Percentiles rank a stretch among this genome's conserved stretches.
Conservation (phyloP, 2,888 invertebrate genomes). For the Coremacera marginata region DNA sequence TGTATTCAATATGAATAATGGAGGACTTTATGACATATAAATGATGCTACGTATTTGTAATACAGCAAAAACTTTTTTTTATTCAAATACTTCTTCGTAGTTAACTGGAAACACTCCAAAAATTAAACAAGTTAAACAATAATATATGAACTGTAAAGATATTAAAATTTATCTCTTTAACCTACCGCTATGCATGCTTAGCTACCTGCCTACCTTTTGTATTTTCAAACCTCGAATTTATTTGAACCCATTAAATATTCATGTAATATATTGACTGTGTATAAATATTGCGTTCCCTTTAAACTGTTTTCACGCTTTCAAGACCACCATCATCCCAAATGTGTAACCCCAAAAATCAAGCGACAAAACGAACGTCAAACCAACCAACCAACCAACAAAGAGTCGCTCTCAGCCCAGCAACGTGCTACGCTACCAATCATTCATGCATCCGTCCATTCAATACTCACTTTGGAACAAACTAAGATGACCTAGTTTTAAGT, state of each 20-base stretch:
- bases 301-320: constrained; percentile 30
- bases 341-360: constrained; percentile 3
- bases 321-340: constrained; percentile 11
- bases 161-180: too few relatives aligned
- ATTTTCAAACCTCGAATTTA: background rate
- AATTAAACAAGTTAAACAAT: too few relatives aligned
- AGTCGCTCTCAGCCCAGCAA: background rate
- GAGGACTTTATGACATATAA: too few relatives aligned
- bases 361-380: background rate
- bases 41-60: too few relatives aligned
- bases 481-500: constrained; percentile 25
- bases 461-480: constrained; percentile 10
- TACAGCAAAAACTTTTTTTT: too few relatives aligned
- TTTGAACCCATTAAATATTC: background rate
- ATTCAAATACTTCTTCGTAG: too few relatives aligned
- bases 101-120: too few relatives aligned
- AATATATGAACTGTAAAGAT: too few relatives aligned
- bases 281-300: constrained; percentile 15
- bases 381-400: background rate
- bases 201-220: background rate
- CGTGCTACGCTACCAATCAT: background rate
- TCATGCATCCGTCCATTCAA: background rate
- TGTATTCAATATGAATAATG: too few relatives aligned
- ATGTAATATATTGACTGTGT: background rate
- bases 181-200: background rate